Conservation (phyloP, 2,113 vertebrate genomes). For the Oreocharis arfaki region DNA sequence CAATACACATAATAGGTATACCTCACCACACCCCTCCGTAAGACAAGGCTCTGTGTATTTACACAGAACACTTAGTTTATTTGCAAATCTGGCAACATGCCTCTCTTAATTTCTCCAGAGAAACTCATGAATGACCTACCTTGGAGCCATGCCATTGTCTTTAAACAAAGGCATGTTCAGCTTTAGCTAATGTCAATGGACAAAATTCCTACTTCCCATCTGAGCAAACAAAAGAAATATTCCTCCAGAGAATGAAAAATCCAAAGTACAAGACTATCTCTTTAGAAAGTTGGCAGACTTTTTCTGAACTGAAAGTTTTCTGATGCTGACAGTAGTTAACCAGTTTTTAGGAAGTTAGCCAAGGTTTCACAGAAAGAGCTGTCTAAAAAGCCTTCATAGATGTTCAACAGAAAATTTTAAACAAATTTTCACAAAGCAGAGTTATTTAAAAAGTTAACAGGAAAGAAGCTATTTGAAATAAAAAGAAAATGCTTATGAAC, state of each 20-base stretch:
- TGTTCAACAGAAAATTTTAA: background rate
- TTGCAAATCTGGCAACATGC: background rate
- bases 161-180: background rate
- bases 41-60: background rate
- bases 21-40: background rate
- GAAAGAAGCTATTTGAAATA: background rate
- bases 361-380: background rate
- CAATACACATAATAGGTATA: background rate
- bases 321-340: background rate
- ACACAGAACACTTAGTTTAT: background rate
- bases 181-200: background rate
- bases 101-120: background rate
- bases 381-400: background rate
- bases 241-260: background rate
- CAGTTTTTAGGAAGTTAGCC: background rate
- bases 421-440: background rate
- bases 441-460: background rate
- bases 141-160: background rate
- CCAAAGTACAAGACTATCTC: background rate
- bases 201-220: background rate
- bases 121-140: background rate
- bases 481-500: background rate
- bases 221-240: background rate
- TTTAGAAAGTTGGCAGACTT: background rate
- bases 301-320: background rate